A percentile compares a stretch with the other conserved stretches of the same genome.
Conservation (phyloP, 2,888 invertebrate genomes). For the Macrophya annulata region DNA sequence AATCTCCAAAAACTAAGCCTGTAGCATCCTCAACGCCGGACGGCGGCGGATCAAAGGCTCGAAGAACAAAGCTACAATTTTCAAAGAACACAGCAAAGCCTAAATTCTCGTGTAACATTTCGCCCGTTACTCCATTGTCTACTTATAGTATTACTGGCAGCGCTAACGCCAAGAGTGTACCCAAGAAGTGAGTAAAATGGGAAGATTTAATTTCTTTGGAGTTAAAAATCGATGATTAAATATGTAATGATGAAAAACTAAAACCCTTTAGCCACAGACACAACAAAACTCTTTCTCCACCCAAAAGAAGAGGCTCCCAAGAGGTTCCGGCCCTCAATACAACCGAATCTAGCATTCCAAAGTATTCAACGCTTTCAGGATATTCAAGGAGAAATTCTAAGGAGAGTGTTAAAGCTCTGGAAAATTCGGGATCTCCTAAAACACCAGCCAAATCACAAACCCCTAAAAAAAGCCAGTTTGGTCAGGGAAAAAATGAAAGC, state of each 20-base stretch:
- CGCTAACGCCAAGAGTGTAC: constrained; percentile 56
- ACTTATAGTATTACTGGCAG: constrained; percentile 38
- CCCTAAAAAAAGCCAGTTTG: constrained; percentile 19
- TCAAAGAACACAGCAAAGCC: constrained; percentile 60
- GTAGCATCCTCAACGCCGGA: constrained; percentile 75
- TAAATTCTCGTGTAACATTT: constrained; percentile 66
- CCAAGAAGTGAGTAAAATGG: constrained; percentile 62
- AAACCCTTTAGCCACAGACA: constrained; percentile 7
- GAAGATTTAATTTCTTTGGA: neutral
- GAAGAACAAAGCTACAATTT: constrained; percentile 54
- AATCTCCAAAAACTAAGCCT: constrained; percentile 69
- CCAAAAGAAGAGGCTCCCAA: constrained; percentile 60
- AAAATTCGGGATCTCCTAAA: constrained; percentile 50
- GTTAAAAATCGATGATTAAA: neutral
- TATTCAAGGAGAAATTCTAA: constrained; percentile 59
- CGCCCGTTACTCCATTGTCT: constrained; percentile 68
- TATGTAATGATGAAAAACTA: constrained; percentile 1
- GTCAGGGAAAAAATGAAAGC: constrained; percentile 11
- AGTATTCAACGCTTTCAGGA: constrained; percentile 60
- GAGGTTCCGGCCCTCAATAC: constrained; percentile 48
- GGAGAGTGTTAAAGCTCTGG: constrained; percentile 48
- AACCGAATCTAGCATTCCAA: constrained; percentile 63
- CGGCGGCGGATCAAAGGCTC: constrained; percentile 46
- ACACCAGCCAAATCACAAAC: constrained; percentile 16
- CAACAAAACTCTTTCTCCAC: constrained; percentile 61